Conservation (phyloP, 2,113 vertebrate species). For the Hemiprocne comata region DNA sequence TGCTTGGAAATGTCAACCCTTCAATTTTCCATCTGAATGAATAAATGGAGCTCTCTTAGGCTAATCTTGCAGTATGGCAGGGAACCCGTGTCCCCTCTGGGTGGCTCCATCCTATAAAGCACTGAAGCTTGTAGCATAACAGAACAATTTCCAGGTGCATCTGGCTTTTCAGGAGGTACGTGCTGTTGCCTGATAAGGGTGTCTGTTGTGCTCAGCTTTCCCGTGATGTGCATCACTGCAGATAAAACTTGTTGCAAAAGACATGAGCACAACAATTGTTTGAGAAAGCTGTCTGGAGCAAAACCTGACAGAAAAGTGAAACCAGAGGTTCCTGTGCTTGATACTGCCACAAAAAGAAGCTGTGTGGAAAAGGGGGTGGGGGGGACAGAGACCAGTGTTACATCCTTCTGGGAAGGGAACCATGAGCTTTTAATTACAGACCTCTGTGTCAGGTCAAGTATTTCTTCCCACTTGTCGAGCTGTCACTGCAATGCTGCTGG, state of each 20-base stretch:
- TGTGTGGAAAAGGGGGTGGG: background rate
- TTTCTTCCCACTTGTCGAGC: accelerated
- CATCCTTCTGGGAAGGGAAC: too few species aligned
- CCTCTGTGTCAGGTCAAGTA: accelerated
- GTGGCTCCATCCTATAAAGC: accelerated
- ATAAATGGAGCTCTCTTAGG: background rate
- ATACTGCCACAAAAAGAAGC: accelerated
- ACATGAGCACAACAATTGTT: too few species aligned
- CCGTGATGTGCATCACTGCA: background rate
- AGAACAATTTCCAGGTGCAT: background rate
- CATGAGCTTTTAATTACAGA: accelerated
- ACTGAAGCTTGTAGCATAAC: background rate
- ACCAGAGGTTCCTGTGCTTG: too few species aligned
- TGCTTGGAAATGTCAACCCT: background rate
- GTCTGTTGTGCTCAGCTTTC: background rate
- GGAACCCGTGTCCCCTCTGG: accelerated
- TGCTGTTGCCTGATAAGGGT: background rate
- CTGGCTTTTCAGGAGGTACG: background rate
- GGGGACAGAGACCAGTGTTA: accelerated
- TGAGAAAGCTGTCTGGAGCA: too few species aligned
- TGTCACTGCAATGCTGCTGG: accelerated
- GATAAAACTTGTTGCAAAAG: too few species aligned
- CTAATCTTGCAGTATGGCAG: accelerated
- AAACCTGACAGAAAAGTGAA: too few species aligned
- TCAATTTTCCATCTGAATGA: background rate